Base-by-base conservation (phyloP, 2,888 invertebrate genomes). In the Eristalinus aeneus region DNA sequence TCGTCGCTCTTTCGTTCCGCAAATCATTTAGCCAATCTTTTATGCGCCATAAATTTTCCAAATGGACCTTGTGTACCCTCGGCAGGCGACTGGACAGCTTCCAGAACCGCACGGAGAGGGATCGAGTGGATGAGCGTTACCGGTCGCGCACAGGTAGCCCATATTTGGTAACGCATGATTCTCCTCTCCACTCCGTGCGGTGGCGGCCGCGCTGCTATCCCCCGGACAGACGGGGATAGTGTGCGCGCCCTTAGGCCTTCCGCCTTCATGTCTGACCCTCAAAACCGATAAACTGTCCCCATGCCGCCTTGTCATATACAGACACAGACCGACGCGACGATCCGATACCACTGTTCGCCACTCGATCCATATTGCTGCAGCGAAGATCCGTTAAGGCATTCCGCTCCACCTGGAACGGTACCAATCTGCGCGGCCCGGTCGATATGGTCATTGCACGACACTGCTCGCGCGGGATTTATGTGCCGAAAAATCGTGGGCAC, bases 141-240 rank as follows among this genome's bases (percentile, higher is more conserved):
- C 34, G 34, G 46, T n/a, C 46, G 77, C 73, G 75, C 71, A 83
- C 78, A 79, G 83, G 87, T 87, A 87, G 71, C 58, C 87, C 87
- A 83, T 87, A 87, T 87, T 87, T 87, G 87, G 87, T 83, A 83
- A 87, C 87, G 87, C 87, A 87, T 87, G 87, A 87, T 87, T 87
- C 71, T 87, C 31, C 67, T 65, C 53, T 46, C 60, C 58, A 58
- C 39, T 58, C 27, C 39, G 16, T 10, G 23, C 46, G 31, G 54
- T 61, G 36, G 65, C 27, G 16, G 20, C 31, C n/a, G 27, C 22
- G 61, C 74, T 71, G 75, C 65, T 76, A 80, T 72, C 81, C 80
- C 72, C 76, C 81, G 53, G 63, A 34, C 71, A 64, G 75, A 72
- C 76, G 75, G 75, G 67, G 84, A 80, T 85, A 72, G 80, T 85